phyloP scores from a whole-genome alignment of 2,888 invertebrate species.

The Rhamphomyia laevipes region DNA sequence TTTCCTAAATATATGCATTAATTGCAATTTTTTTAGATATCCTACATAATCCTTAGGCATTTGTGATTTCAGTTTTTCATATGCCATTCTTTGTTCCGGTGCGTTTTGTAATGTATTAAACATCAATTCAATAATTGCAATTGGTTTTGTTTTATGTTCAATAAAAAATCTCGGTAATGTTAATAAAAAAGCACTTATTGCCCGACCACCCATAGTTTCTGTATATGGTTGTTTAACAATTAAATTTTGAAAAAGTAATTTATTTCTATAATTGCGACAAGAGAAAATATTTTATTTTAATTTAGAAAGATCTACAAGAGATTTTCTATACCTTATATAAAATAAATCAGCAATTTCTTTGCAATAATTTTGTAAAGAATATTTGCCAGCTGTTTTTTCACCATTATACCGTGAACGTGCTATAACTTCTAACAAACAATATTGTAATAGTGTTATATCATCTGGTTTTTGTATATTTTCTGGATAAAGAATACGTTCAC shows the following conservation, averaged over 20 bases:
- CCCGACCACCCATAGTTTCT: slow-evolving; percentile 37
- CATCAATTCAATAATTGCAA: slow-evolving; percentile 26
- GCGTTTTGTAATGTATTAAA: slow-evolving; percentile 35
- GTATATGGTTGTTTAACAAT: slow-evolving; percentile 50
- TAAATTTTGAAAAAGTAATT: slow-evolving; percentile 44
- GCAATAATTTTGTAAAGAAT: slow-evolving; percentile 42
- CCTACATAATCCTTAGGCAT: slow-evolving; percentile 16
- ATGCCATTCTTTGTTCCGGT: slow-evolving; percentile 42
- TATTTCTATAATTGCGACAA: slow-evolving; percentile 39
- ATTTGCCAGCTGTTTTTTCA: slow-evolving; percentile 53
- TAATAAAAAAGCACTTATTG: slow-evolving; percentile 41
- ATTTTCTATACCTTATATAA: slow-evolving; percentile 26
- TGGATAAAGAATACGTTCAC: slow-evolving; percentile 47
- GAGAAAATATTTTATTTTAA: slow-evolving; percentile 16
- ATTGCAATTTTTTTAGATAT: slow-evolving; percentile 23
- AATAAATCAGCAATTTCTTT: slow-evolving; percentile 47
- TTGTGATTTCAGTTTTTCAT: slow-evolving; percentile 39
- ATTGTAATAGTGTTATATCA: slow-evolving; percentile 45
- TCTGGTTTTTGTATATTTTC: slow-evolving; percentile 35
- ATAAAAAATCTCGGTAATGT: slow-evolving; percentile 52
- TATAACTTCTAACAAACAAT: slow-evolving; percentile 60
- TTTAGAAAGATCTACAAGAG: slow-evolving; percentile 36
- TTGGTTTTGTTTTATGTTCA: slow-evolving; percentile 43
- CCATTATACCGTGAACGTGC: slow-evolving; percentile 58
- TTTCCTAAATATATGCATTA: slow-evolving; percentile 41